These are phyloP conservation scores for Trilocha varians DNA, from an alignment of 2,888 invertebrate species.

Conservation along the genomic window DNA sequence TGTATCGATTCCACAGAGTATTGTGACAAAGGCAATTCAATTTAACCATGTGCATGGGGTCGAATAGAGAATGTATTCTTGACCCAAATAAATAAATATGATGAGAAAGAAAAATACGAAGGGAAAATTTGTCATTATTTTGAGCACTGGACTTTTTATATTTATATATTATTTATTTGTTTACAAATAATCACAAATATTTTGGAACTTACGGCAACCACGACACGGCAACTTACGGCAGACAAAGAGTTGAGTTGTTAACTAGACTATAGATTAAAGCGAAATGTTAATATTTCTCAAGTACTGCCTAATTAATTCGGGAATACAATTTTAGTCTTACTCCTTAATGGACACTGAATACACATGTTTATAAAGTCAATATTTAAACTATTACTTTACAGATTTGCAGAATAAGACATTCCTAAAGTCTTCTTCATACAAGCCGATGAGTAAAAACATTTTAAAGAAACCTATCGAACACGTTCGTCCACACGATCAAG, in stretches of 20 bases:
- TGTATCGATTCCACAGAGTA: not conserved
- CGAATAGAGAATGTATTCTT: not conserved
- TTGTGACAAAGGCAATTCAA: not conserved
- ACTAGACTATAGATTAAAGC: too few relatives aligned
- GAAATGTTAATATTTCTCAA: too few relatives aligned
- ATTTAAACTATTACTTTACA: not conserved
- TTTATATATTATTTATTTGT: too few relatives aligned
- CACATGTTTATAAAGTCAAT: too few relatives aligned
- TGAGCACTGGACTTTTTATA: too few relatives aligned
- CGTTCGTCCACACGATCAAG: not conserved
- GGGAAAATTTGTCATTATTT: not conserved
- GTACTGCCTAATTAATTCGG: too few relatives aligned
- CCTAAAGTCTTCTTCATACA: not conserved
- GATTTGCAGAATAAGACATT: not conserved
- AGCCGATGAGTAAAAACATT: not conserved
- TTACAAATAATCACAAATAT: too few relatives aligned
- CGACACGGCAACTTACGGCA: too few relatives aligned
- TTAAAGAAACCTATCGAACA: not conserved
- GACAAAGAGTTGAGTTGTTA: too few relatives aligned
- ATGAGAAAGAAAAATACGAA: not conserved
- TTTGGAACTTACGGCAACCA: too few relatives aligned
- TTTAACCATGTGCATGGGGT: not conserved
- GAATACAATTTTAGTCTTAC: too few relatives aligned
- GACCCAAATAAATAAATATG: not conserved
- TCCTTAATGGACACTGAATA: too few relatives aligned